Percentiles rank a stretch among this genome's conserved stretches.
Evolutionary conservation across 2,797 vertebrate genomes (phyloP).

Genomic region (Labroides dimidiatus): DNA sequence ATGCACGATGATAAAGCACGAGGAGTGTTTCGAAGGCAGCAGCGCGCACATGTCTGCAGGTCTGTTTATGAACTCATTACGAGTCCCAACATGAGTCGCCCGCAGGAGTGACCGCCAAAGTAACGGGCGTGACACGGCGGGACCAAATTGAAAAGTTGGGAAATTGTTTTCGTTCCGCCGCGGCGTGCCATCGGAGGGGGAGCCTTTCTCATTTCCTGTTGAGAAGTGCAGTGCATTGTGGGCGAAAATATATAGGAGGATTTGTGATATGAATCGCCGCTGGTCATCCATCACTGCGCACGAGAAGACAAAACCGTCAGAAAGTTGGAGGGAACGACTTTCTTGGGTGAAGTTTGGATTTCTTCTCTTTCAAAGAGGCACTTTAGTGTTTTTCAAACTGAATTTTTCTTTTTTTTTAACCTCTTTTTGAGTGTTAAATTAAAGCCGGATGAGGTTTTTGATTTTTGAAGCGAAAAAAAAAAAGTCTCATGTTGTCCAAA

Average conservation of each 20-base stretch:
- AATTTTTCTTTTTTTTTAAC: no score
- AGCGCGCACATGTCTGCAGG: constrained; percentile 3
- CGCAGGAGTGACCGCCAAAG: constrained; percentile 27
- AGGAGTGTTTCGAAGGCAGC: constrained; percentile 1
- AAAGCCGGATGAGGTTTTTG: no score
- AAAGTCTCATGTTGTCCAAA: no score
- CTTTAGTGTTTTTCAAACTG: neutral
- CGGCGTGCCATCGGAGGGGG: constrained; percentile 46
- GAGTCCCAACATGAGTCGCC: constrained; percentile 40
- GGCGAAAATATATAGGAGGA: constrained; percentile 58
- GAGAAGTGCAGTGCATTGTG: constrained; percentile 68
- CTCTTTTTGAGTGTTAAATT: no score
- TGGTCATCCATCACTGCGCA: constrained; percentile 71
- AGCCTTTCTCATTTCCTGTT: constrained; percentile 78
- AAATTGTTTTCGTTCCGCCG: constrained; percentile 51
- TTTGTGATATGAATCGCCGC: constrained; percentile 61
- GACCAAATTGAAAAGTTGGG: constrained; percentile 70
- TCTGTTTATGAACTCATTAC: constrained; percentile 60
- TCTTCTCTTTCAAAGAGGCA: neutral
- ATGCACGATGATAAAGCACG: constrained; percentile 29
- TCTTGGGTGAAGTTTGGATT: constrained; percentile 39
- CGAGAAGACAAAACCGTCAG: constrained; percentile 29
- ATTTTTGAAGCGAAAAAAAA: no score
- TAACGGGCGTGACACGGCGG: constrained; percentile 37
- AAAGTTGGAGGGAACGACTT: constrained; percentile 37